Evolutionary conservation across 2,797 vertebrate genomes (phyloP), one percentile per base, ranked within the genome.

Genomic region (Cynopterus sphinx): DNA sequence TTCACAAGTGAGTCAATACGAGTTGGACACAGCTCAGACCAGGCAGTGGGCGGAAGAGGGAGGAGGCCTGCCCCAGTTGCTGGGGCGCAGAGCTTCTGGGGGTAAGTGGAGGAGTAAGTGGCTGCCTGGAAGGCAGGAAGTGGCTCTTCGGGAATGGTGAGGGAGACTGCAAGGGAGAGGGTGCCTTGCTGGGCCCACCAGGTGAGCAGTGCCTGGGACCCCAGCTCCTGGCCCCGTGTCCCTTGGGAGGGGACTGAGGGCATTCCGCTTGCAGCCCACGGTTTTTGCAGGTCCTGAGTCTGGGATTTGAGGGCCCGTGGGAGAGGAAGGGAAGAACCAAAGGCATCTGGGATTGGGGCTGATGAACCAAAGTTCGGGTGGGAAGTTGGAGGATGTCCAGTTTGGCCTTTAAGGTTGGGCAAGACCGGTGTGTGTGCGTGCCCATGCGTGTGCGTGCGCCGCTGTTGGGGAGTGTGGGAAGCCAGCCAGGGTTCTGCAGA

Each of bases 1-100:
- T 88, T 84, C 90, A 59, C 55, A 75, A 33, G 22, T 5, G 65
- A 97, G 87, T 93, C 96, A 83, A 79, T 85, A 75, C 53, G 81
- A 96, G 88, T 90, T 41, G 95, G 93, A 90, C 81, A 75, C 87
- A 5, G 68, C 84, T 87, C 84, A 3, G 92, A 51, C 22, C 36
- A 0, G 41, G 92, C 90, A 17, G 78, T 73, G 67, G 94, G 92
- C 36, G 43, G 96, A 73, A 88, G 84, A 83, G 75, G 79, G 53
- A 84, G 87, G 82, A 86, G 87, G 87, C 91, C 87, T 84, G 79
- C 83, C 87, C 61, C 19, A 2, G 43, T 53, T 0, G 0, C 61
- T 3, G 53, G 82, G 73, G 53, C 17, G 13, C 12, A 91, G 92
- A 88, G 82, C 82, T 92, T 63, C 84, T 74, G 31, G 84, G 94